Evolutionary conservation across 2,888 invertebrate species (phyloP), one percentile per base, ranked within the genome.

Genomic region (Athripsodes cinereus): DNA sequence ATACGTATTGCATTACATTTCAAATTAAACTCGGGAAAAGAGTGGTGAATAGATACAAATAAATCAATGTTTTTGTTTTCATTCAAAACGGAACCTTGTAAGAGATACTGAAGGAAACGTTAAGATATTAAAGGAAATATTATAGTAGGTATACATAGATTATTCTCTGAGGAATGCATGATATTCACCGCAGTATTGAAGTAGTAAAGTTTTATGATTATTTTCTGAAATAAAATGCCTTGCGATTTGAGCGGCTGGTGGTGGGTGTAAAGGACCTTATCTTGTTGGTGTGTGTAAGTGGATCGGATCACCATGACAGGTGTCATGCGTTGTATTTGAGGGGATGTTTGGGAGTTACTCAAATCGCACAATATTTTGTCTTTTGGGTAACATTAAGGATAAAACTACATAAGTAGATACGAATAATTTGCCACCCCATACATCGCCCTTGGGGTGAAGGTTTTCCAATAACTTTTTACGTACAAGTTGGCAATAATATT

Each of bases 251-350:
- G 40, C 16, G 40, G 16, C 16, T 8, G n/a, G 13, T 46, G 20
- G 6, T 47, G 19, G 8, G 20, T 50, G 49, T 49, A 31, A 22
- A 40, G 60, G 53, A 47, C 40, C 34, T 40, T 31, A 8, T 8
- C 52, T 60, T 49, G 44, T 40, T 53, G 51, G n/a, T 21, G 48
- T 53, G 34, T 40, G 40, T 5, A 40, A n/a, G n/a, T n/a, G n/a
- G n/a, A 49, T 49, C 53, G 57, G 57, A 60, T 22, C 52, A 44
- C 54, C 51, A 31, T 57, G 60, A 58, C 60, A 60, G 60, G 60
- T 60, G 60, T 57, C 60, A 60, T 60, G 57, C 57, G 60, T 55
- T 52, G 52, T 54, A 19, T 53, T 18, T 46, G 53, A 48, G 46
- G 51, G 54, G 22, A 21, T 35, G 35, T 58, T 47, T 58, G 48